Evolutionary conservation across 2,888 invertebrate species (phyloP), one percentile per base, ranked within the genome.

Genomic region (Agrochola lychnidis): DNA sequence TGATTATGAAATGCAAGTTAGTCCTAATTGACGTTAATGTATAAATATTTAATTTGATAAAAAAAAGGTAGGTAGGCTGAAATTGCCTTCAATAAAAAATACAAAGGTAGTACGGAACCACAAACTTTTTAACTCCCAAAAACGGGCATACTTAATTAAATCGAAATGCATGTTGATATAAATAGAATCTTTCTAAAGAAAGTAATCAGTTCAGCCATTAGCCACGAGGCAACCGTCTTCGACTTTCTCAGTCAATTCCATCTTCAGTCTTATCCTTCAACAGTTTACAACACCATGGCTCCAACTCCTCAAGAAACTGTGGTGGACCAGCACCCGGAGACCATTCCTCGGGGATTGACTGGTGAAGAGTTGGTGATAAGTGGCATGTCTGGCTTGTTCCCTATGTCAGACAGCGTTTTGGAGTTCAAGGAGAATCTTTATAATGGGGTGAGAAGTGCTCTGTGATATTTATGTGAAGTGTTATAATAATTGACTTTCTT

Each of bases 391-490:
- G 97, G 97, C 40, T 92, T 97, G 79, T 97, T 98, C 88, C 98
- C 98, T 1, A 97, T 97, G 87, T 97, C 97, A 0, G 96, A 97
- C 68, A 98, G 97, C 91, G 95, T 98, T 61, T 92, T 95, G 59
- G 97, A 98, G 90, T 98, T 98, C 76, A 94, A 93, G 85, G 95
- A 97, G 67, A 97, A 98, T 91, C 95, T 98, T 10, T 97, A 97
- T 59, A 97, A 97, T 85, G 96, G 97, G 95, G 97, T 19, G 56
- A n/a, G 1, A 42, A 6, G 45, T 48, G 2, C 1, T 70, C 10
- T 48, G 66, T 36, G 30, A 30, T 22, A 48, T 40, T 61, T 14
- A 30, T 70, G 4, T 63, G 19, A 62, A 14, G 16, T 14, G 48
- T 30, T 22, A 6, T 48, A 22, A 2, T 51, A 14, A 22, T 14